Conservation (phyloP, 2,888 invertebrate genomes). For the Torymus auratus region DNA sequence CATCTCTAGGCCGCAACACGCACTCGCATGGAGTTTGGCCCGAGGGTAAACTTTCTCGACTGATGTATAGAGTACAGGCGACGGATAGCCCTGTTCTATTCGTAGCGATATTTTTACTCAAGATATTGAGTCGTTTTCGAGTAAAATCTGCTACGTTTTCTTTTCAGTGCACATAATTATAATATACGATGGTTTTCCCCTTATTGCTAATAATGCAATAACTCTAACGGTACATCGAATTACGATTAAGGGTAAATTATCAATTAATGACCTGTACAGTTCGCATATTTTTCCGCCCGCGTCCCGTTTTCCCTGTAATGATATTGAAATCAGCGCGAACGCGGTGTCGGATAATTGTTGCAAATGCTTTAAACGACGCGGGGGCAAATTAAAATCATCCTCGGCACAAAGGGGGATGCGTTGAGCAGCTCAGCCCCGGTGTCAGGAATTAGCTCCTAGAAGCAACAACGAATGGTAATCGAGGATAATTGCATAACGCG, state of each 20-base stretch:
- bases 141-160: too few species aligned
- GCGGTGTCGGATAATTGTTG: conserved; percentile 24
- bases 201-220: too few species aligned
- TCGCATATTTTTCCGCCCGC: not conserved
- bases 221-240: not conserved
- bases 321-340: not conserved
- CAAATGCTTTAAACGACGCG: conserved; percentile 41
- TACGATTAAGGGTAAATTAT: not conserved
- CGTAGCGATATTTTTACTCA: too few species aligned
- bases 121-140: too few species aligned
- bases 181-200: too few species aligned
- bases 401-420: not conserved
- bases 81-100: too few species aligned
- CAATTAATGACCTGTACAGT: conserved; percentile 22
- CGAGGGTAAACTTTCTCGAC: conserved; percentile 46
- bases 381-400: conserved; percentile 16
- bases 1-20: conserved; percentile 14
- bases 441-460: conserved; percentile 13
- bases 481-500: conserved; percentile 42
- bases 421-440: not conserved
- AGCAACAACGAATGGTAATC: conserved; percentile 25
- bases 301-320: conserved; percentile 9
- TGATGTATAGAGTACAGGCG: conserved; percentile 33
- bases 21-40: conserved; percentile 18
- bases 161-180: too few species aligned